Evolutionary conservation across 2,113 vertebrate species (phyloP).

Genomic region (Marmota monax): DNA sequence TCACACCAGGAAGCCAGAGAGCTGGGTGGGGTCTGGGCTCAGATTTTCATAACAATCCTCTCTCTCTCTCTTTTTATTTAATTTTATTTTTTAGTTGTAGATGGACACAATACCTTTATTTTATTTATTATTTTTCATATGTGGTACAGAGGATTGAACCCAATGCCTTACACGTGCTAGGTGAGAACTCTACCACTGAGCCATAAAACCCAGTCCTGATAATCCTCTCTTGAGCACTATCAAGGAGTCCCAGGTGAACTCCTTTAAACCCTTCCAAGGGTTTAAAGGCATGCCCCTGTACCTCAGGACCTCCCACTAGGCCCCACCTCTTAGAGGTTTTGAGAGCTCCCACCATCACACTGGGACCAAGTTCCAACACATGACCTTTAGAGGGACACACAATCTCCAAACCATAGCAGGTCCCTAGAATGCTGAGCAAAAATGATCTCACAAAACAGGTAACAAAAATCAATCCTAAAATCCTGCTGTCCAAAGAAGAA

Average conservation of each 20-base stretch:
- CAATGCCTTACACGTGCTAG: too few species aligned
- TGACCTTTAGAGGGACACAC: background rate
- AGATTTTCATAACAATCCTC: background rate
- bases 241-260: background rate
- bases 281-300: too few species aligned
- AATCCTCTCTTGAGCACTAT: background rate
- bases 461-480: background rate
- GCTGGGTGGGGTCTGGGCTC: background rate
- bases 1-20: background rate
- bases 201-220: background rate
- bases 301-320: background rate
- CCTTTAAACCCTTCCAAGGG: background rate
- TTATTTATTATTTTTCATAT: too few species aligned
- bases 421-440: background rate
- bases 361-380: background rate
- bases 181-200: too few species aligned
- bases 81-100: too few species aligned
- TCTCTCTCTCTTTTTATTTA: too few species aligned
- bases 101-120: too few species aligned
- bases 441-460: background rate
- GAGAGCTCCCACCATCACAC: background rate
- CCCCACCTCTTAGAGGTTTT: background rate
- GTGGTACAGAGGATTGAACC: too few species aligned
- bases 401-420: background rate
- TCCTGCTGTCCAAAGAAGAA: background rate